These are phyloP conservation scores for Latrodectus hesperus DNA, from an alignment of 2,888 invertebrate species.

Conservation along the genomic window DNA sequence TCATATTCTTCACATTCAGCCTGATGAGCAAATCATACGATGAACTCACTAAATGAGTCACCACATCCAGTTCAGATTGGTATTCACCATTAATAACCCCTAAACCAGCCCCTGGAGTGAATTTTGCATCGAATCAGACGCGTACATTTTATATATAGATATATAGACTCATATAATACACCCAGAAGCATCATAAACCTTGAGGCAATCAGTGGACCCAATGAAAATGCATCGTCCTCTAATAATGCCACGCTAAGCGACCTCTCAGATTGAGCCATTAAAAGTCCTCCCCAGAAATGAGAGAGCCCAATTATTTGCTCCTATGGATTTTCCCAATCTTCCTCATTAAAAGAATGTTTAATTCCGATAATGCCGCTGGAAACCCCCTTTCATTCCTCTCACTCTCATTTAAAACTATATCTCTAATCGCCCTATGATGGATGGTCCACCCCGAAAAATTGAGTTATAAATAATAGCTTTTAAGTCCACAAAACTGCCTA, in stretches of 20 bases:
- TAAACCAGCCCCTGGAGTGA: constrained; percentile 9
- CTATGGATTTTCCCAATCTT: not conserved
- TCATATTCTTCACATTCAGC: too few species aligned
- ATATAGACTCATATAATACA: constrained; percentile 2
- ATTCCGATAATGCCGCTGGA: constrained; percentile 56
- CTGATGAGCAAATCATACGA: too few species aligned
- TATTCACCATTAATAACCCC: constrained; percentile 14
- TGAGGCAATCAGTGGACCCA: constrained; percentile 28
- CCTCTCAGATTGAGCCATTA: constrained; percentile 54
- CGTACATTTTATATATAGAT: constrained; percentile 1
- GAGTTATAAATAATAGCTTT: constrained; percentile 57
- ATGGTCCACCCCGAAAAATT: constrained; percentile 25
- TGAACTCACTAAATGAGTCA: too few species aligned
- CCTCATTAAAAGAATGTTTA: constrained; percentile 58
- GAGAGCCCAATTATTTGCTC: constrained; percentile 29
- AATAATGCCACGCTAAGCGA: not conserved
- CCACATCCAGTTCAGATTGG: constrained; percentile 13
- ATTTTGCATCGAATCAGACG: constrained; percentile 43
- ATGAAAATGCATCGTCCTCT: constrained; percentile 8
- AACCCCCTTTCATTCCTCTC: not conserved
- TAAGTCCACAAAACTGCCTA: not conserved
- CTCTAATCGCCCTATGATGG: constrained; percentile 53
- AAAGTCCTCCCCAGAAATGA: constrained; percentile 11
- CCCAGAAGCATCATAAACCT: constrained; percentile 44
- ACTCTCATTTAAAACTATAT: constrained; percentile 12